These are phyloP conservation scores for Periparus ater DNA, from an alignment of 2,797 vertebrate species.

Conservation along the genomic window DNA sequence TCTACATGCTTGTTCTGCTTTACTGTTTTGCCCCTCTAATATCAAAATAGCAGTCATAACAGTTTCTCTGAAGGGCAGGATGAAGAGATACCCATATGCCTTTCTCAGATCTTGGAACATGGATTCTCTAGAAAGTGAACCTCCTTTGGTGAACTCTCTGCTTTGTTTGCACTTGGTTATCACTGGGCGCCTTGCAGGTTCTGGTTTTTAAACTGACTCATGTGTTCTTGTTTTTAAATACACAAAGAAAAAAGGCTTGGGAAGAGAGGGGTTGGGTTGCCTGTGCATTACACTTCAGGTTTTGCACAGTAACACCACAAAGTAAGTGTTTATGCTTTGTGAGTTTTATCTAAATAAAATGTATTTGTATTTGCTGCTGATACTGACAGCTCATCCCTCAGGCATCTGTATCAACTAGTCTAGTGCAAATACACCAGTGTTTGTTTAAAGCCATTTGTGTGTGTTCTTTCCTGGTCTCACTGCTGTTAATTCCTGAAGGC, in stretches of 20 bases:
- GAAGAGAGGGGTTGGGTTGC: background rate
- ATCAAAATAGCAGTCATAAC: background rate
- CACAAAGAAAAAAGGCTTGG: background rate
- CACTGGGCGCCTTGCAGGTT: conserved; percentile 41
- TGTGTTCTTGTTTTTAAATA: conserved; percentile 54
- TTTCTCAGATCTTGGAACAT: background rate
- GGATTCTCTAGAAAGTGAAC: background rate
- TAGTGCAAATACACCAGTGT: conserved; percentile 61
- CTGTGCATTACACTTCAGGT: background rate
- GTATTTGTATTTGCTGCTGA: conserved; percentile 72
- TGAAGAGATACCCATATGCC: accelerated
- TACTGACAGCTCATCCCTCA: conserved; percentile 36
- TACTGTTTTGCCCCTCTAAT: background rate
- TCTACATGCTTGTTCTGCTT: background rate
- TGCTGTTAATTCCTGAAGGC: background rate
- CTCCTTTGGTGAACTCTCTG: conserved; percentile 32
- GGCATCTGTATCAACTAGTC: conserved; percentile 38
- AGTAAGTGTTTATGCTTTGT: conserved; percentile 23
- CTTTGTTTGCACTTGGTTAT: conserved; percentile 49
- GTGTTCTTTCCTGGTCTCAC: conserved; percentile 9
- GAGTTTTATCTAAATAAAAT: conserved; percentile 68
- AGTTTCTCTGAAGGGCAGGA: background rate
- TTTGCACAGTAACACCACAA: conserved; percentile 42
- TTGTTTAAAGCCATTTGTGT: conserved; percentile 59
- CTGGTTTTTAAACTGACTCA: conserved; percentile 43